A percentile compares a stretch with the other conserved stretches of the same genome.
These are phyloP conservation scores for Menidia menidia DNA, from an alignment of 2,797 vertebrate genomes.

Conservation along the genomic window DNA sequence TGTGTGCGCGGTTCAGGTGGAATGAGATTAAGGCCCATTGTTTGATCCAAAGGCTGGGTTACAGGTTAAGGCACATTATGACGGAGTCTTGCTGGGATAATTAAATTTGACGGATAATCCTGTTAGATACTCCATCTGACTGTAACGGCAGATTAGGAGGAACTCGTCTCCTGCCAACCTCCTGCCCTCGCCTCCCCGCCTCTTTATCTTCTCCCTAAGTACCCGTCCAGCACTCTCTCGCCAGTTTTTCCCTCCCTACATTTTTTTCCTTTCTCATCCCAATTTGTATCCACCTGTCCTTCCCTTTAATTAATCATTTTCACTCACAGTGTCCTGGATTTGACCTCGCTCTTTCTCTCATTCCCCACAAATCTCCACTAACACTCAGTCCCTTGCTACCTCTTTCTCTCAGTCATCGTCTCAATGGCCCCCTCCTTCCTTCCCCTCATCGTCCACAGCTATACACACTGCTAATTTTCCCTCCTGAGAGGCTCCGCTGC, in stretches of 20 bases:
- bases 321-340: constrained; percentile 54
- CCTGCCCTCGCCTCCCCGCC: constrained; percentile 46
- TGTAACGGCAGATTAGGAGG: constrained; percentile 71
- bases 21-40: constrained; percentile 55
- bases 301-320: constrained; percentile 74
- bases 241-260: constrained; percentile 50
- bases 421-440: constrained; percentile 22
- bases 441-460: constrained; percentile 36
- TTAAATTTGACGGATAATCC: constrained; percentile 82
- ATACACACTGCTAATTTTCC: constrained; percentile 56
- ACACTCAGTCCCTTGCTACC: constrained; percentile 39
- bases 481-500: constrained; percentile 50
- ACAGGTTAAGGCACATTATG: constrained; percentile 70
- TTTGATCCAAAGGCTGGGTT: constrained; percentile 64
- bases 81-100: constrained; percentile 72
- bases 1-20: constrained; percentile 38
- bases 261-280: constrained; percentile 46
- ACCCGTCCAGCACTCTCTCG: constrained; percentile 48
- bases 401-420: constrained; percentile 62
- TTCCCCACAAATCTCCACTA: constrained; percentile 54
- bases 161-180: constrained; percentile 67
- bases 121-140: constrained; percentile 76
- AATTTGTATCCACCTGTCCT: constrained; percentile 57
- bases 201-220: constrained; percentile 64
- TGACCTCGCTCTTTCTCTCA: constrained; percentile 65